Evolutionary conservation across 2,888 invertebrate genomes (phyloP), one percentile per base, ranked within the genome.

Genomic region (Gymnocheta viridis): DNA sequence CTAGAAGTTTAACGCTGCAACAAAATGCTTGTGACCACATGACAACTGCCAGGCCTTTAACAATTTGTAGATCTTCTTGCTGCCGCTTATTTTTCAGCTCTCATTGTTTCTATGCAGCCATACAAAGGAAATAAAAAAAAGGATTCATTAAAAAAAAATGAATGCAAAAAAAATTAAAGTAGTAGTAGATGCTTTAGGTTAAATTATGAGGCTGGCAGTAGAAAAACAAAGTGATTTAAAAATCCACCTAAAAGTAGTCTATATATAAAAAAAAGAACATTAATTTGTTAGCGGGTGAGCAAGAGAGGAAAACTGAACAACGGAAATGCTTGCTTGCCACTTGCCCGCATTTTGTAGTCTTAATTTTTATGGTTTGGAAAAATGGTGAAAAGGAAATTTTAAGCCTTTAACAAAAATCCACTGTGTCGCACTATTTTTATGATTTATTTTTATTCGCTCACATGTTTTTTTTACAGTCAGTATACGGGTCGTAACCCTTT

Each of bases 131-230:
- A 56, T 38, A 22, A 77, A 76, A 44, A 76, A 77, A 77, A 67
- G 77, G 69, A 58, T 74, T 64, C 74, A 69, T 67, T 29, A 19
- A 56, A 64, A 51, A 19, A 73, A 47, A 35, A n/a, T n/a, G n/a
- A n/a, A n/a, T 10, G 6, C 47, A 32, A 41, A 7, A 47, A 44
- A 27, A 35, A 32, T 17, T 22, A 41, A 51, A 74, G 78, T 81
- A 86, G 85, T 82, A n/a, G 79, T 64, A 69, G 87, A 87, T 88
- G 86, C 82, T 87, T 88, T 88, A 88, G 88, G 88, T 87, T 87
- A 87, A 87, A 87, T 82, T 84, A 81, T 73, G 24, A 51, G 49
- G 62, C 54, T 27, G 67, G 35, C 27, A 54, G 22, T 17, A 29
- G 24, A 35, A 29, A 47, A 41, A 22, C 35, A 47, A 22, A 19